Percentiles rank a stretch among this genome's conserved stretches.
phyloP scores from a whole-genome alignment of 2,113 vertebrate genomes.

The Prietella phreatophila region DNA sequence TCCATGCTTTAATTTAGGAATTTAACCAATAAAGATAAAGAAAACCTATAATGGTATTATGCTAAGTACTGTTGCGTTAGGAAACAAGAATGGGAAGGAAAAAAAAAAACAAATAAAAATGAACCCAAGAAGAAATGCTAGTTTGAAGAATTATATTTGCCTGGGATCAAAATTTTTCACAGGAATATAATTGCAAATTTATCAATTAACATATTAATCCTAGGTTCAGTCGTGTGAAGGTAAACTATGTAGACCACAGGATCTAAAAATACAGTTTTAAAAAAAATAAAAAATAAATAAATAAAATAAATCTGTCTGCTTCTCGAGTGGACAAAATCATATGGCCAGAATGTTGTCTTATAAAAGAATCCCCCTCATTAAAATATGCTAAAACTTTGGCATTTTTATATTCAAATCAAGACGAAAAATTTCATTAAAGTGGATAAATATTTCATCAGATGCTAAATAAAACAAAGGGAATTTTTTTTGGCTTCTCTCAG shows the following conservation, averaged over 20 bases:
- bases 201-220: slow-evolving; percentile 52
- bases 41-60: not conserved
- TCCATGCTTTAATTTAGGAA: not conserved
- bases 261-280: slow-evolving; percentile 49
- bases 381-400: slow-evolving; percentile 88
- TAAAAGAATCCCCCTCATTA: slow-evolving; percentile 67
- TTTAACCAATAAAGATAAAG: not conserved
- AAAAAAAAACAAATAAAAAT: not conserved
- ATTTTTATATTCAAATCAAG: slow-evolving; percentile 99
- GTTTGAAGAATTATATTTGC: slow-evolving; percentile 24
- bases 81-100: not conserved
- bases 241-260: slow-evolving; percentile 46
- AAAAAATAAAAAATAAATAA: not conserved
- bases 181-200: slow-evolving; percentile 34
- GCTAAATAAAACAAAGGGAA: slow-evolving; percentile 99
- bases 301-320: slow-evolving; percentile 45
- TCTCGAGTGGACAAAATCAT: slow-evolving; percentile 37
- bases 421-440: slow-evolving; percentile 99
- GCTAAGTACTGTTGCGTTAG: not conserved
- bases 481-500: slow-evolving; percentile 99
- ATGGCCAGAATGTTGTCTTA: slow-evolving; percentile 63
- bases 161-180: slow-evolving; percentile 19
- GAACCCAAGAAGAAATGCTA: not conserved
- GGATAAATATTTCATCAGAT: slow-evolving; percentile 99
- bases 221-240: slow-evolving; percentile 34